Percentiles rank a stretch among this genome's conserved stretches.
Evolutionary conservation across 2,797 vertebrate genomes (phyloP).

Genomic region (Melanotaenia pygmaea): DNA sequence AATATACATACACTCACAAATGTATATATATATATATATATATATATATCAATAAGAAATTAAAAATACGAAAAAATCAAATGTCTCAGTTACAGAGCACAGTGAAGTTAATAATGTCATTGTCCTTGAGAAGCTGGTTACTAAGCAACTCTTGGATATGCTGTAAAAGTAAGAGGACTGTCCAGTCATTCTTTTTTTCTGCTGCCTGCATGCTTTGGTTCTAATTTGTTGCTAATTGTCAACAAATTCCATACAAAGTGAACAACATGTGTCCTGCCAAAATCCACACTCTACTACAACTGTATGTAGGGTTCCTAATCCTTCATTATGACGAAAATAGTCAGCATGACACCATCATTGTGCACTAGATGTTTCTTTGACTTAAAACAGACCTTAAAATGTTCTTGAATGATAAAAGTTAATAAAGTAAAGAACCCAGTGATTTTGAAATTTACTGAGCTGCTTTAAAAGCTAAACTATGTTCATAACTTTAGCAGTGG

Average conservation of each 20-base stretch:
- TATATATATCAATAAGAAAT: not conserved
- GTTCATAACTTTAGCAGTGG: not conserved
- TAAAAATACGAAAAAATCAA: too few relatives aligned
- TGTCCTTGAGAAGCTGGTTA: conserved; percentile 54
- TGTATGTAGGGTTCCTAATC: not conserved
- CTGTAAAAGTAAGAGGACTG: conserved; percentile 10
- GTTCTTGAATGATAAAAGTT: not conserved
- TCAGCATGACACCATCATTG: not conserved
- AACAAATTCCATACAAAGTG: not conserved
- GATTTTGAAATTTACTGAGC: not conserved
- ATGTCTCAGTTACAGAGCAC: not conserved
- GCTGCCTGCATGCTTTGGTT: not conserved
- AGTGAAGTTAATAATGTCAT: conserved; percentile 15
- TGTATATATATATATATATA: too few relatives aligned
- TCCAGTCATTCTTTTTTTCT: not conserved
- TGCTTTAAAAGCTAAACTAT: not conserved
- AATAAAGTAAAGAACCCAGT: not conserved
- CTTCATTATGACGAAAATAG: not conserved
- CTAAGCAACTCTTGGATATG: conserved; percentile 46
- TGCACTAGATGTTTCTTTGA: not conserved
- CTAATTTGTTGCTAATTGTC: not conserved
- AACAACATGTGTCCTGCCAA: too few relatives aligned
- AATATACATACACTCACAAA: not conserved
- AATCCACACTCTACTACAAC: too few relatives aligned
- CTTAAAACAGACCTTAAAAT: too few relatives aligned